A percentile compares a stretch with the other conserved stretches of the same genome.
Conservation (phyloP, 2,797 vertebrate species). For the Hirundo rustica region DNA sequence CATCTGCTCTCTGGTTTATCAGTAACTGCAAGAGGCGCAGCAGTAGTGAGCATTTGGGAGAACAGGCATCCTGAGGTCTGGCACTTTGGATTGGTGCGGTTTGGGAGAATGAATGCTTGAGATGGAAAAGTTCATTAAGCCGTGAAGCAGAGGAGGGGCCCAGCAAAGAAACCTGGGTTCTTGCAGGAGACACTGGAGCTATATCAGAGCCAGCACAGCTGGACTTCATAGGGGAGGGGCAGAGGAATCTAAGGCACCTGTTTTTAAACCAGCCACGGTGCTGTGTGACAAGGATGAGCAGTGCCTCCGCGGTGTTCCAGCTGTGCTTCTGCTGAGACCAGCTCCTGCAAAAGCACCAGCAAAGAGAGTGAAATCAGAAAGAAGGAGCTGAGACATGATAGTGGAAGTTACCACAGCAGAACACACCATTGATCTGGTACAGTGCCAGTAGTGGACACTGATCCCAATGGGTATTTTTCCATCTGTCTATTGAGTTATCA, state of each 20-base stretch:
- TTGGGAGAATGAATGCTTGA: not conserved
- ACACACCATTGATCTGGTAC: not conserved
- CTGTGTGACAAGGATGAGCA: not conserved
- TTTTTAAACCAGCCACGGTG: not conserved
- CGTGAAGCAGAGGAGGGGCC: not conserved
- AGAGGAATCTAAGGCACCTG: not conserved
- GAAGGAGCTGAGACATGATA: not conserved
- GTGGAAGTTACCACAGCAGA: not conserved
- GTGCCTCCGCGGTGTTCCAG: not conserved
- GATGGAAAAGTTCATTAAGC: not conserved
- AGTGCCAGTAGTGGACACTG: not conserved
- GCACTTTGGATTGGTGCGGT: not conserved
- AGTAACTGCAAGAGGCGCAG: slow-evolving; percentile 5
- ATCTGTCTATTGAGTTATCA: not conserved
- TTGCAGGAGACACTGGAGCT: not conserved
- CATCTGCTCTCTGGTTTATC: not conserved
- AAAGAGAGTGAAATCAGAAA: not conserved
- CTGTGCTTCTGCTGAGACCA: not conserved
- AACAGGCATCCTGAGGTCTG: not conserved
- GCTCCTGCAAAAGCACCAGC: not conserved
- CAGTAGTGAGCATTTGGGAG: not conserved
- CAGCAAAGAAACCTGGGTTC: not conserved
- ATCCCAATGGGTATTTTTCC: not conserved
- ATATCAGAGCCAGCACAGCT: not conserved
- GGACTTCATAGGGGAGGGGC: not conserved